These are phyloP conservation scores for Microcebus ravelobensis DNA, from an alignment of 2,113 vertebrate genomes.

Conservation along the genomic window DNA sequence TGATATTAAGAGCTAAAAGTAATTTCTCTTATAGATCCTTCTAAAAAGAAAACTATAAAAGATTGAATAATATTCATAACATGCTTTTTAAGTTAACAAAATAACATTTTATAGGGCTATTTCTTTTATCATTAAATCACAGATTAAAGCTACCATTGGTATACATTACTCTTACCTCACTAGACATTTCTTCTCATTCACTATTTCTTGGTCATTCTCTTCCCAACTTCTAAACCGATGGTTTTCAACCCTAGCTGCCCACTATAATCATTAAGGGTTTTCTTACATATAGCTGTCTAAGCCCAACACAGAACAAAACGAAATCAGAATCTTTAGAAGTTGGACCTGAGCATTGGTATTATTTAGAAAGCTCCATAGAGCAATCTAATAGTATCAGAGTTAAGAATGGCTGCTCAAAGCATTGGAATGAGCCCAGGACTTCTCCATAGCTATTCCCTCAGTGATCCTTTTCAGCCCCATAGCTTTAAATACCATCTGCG, in stretches of 20 bases:
- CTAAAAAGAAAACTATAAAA: neutral
- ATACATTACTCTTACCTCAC: neutral
- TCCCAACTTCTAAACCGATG: neutral
- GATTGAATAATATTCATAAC: neutral
- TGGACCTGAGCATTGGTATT: neutral
- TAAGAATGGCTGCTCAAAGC: neutral
- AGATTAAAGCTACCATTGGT: neutral
- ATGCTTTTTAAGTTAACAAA: constrained; percentile 27
- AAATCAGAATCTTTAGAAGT: neutral
- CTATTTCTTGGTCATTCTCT: neutral
- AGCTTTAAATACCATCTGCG: neutral
- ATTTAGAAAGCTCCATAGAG: neutral
- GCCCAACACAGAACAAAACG: neutral
- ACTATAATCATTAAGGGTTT: neutral
- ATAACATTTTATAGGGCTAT: neutral
- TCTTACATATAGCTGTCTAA: neutral
- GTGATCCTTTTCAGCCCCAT: neutral
- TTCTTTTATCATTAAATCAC: neutral
- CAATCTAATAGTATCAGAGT: neutral
- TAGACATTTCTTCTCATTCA: neutral
- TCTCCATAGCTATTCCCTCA: neutral
- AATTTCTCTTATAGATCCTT: constrained; percentile 21
- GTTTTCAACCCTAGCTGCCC: neutral
- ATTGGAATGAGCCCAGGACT: neutral
- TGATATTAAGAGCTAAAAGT: constrained; percentile 16